Conservation (phyloP, 2,113 vertebrate genomes). For the Cephalopholis sonnerati region DNA sequence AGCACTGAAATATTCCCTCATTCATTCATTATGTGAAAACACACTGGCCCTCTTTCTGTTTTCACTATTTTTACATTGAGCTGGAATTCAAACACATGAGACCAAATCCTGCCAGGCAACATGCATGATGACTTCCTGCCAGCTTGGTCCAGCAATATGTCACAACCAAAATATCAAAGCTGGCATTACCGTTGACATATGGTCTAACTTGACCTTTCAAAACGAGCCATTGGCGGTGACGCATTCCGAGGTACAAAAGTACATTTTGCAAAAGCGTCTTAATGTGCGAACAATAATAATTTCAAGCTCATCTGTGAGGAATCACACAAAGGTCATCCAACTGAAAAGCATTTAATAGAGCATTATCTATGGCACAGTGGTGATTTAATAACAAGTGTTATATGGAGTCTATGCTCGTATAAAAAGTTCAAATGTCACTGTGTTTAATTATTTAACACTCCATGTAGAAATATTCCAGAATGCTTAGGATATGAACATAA, state of each 20-base stretch:
- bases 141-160: constrained; percentile 16
- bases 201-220: constrained; percentile 38
- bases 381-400: constrained; percentile 3
- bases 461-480: constrained; percentile 11
- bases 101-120: constrained; percentile 24
- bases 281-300: neutral
- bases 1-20: neutral
- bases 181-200: constrained; percentile 16
- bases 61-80: neutral
- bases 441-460: constrained; percentile 33
- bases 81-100: neutral
- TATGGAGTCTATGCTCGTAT: neutral
- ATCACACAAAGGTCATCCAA: constrained; percentile 7
- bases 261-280: constrained; percentile 3
- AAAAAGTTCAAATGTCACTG: constrained; percentile 31
- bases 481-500: neutral
- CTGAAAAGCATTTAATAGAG: constrained; percentile 5
- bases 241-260: constrained; percentile 1
- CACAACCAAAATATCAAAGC: constrained; percentile 19
- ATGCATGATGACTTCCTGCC: constrained; percentile 5
- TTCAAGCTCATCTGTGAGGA: constrained; percentile 13
- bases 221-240: constrained; percentile 1
- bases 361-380: neutral
- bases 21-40: neutral
- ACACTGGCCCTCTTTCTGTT: neutral